A percentile compares a stretch with the other conserved stretches of the same genome.
These are phyloP conservation scores for Xenopus tropicalis DNA, from an alignment of 2,113 vertebrate species.

Conservation along the genomic window DNA sequence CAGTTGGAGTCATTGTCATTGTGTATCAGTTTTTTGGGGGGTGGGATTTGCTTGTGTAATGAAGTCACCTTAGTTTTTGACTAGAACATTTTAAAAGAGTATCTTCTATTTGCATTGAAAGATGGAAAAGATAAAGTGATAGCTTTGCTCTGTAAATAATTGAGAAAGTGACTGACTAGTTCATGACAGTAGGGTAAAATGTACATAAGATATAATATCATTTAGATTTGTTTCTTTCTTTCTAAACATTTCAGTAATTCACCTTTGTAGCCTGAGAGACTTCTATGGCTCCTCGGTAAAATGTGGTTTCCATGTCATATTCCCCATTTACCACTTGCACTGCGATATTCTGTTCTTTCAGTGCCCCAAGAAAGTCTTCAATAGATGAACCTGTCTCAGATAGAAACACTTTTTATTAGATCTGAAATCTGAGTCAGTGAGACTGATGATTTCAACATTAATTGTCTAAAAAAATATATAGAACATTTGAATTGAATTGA, in stretches of 20 bases:
- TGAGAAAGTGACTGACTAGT: too few relatives aligned
- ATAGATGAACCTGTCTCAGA: constrained; percentile 71
- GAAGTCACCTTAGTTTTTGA: too few relatives aligned
- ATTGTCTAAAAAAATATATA: background rate
- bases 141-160: too few relatives aligned
- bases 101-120: too few relatives aligned
- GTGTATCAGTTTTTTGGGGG: too few relatives aligned
- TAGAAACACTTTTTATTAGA: constrained; percentile 11
- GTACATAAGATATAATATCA: too few relatives aligned
- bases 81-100: too few relatives aligned
- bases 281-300: constrained; percentile 80
- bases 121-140: too few relatives aligned
- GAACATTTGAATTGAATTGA: background rate
- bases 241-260: background rate
- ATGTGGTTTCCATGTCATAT: constrained; percentile 67
- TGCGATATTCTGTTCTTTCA: constrained; percentile 74
- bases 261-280: constrained; percentile 76
- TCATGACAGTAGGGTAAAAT: too few relatives aligned
- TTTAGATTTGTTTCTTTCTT: too few relatives aligned
- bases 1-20: too few relatives aligned
- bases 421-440: background rate
- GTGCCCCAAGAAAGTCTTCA: constrained; percentile 73
- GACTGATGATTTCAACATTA: background rate
- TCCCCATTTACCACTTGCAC: constrained; percentile 68
- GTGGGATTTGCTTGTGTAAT: too few relatives aligned